A percentile compares a stretch with the other conserved stretches of the same genome.
Evolutionary conservation across 92 coral and sea anemone species (phyloP).

Genomic region (Pocillopora grandis): DNA sequence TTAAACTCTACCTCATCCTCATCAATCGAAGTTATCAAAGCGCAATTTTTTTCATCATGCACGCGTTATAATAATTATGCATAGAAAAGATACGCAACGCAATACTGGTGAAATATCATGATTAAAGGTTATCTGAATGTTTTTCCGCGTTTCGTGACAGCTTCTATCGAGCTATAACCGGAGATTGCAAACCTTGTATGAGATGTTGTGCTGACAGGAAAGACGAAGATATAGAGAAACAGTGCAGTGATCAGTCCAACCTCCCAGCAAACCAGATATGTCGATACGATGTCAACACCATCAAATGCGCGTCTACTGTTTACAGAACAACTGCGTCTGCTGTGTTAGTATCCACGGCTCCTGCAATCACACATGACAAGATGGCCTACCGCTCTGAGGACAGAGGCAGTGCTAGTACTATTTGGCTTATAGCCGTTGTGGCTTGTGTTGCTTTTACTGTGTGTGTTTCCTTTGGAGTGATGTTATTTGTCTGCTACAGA

Average conservation of each 20-base stretch:
- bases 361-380: not conserved
- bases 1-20: too few species aligned
- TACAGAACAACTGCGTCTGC: not conserved
- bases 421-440: not conserved
- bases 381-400: not conserved
- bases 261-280: constrained; percentile 30
- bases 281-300: constrained; percentile 36
- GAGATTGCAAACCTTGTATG: constrained; percentile 42
- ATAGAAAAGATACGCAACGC: too few species aligned
- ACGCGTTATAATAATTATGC: too few species aligned
- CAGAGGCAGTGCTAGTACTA: not conserved
- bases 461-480: not conserved
- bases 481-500: not conserved
- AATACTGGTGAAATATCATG: too few species aligned
- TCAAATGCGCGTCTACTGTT: constrained; percentile 10
- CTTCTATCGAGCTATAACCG: constrained; percentile 35
- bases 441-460: constrained; percentile 1
- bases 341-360: not conserved
- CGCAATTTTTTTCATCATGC: too few species aligned
- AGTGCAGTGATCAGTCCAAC: constrained; percentile 23
- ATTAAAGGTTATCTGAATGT: not conserved
- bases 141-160: not conserved
- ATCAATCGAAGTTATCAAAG: too few species aligned
- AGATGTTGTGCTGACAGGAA: constrained; percentile 31
- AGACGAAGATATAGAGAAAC: constrained; percentile 30